These are phyloP conservation scores for Sinopyrophorus schimmeli DNA, from an alignment of 2,888 invertebrate species.

Conservation along the genomic window DNA sequence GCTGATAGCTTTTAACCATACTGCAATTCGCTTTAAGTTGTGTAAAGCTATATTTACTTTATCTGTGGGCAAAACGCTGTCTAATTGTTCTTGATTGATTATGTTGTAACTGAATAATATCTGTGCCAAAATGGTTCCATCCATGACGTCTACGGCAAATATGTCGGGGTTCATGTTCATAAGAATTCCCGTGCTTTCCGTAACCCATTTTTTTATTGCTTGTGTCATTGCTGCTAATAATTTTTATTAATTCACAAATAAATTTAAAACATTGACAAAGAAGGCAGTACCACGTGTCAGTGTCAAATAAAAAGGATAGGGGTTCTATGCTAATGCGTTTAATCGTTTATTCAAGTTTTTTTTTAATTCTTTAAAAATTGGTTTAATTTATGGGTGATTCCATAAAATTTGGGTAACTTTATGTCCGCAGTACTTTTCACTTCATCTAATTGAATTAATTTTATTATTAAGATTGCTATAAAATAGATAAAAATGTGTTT, in stretches of 20 bases:
- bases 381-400: too few species aligned
- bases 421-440: too few species aligned
- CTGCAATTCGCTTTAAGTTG: conserved; percentile 59
- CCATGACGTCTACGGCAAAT: conserved; percentile 62
- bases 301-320: too few species aligned
- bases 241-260: neutral
- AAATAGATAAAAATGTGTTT: too few species aligned
- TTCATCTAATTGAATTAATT: too few species aligned
- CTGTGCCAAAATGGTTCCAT: conserved; percentile 62
- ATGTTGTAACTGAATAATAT: conserved; percentile 63
- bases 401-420: too few species aligned
- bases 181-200: conserved; percentile 59
- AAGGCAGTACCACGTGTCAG: too few species aligned
- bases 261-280: too few species aligned
- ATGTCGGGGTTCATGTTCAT: conserved; percentile 60
- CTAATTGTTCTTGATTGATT: conserved; percentile 61
- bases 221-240: conserved; percentile 63
- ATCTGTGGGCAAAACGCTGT: conserved; percentile 52
- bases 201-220: conserved; percentile 64
- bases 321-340: too few species aligned
- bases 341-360: too few species aligned
- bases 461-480: too few species aligned
- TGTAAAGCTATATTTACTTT: conserved; percentile 40
- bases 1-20: conserved; percentile 61
- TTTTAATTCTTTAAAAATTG: too few species aligned